Conservation (phyloP, 2,888 invertebrate species). For the Sepiola atlantica region DNA sequence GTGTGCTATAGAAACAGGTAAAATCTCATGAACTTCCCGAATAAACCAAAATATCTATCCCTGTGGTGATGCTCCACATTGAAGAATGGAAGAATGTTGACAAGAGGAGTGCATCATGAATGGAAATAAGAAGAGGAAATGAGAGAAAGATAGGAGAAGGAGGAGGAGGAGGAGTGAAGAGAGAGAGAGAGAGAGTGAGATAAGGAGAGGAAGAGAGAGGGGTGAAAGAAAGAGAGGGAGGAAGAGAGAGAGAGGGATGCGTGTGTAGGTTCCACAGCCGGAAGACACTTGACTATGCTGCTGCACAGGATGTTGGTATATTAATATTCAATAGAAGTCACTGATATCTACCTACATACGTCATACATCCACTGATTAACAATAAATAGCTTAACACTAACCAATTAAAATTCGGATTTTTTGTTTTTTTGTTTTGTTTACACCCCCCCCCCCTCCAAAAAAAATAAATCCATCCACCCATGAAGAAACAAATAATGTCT, state of each 20-base stretch:
- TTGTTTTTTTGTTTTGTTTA: background rate
- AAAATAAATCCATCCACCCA: background rate
- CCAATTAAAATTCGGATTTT: background rate
- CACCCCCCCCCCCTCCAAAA: background rate
- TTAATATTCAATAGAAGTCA: slow-evolving; percentile 32
- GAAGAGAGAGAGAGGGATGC: background rate
- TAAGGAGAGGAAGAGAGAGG: background rate
- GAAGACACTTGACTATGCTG: slow-evolving; percentile 32
- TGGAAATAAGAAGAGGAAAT: slow-evolving; percentile 18
- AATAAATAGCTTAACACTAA: background rate
- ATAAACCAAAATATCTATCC: slow-evolving; percentile 11
- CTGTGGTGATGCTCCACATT: slow-evolving; percentile 32
- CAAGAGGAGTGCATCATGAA: slow-evolving; percentile 18
- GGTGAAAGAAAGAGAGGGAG: background rate
- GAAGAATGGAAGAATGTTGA: slow-evolving; percentile 19
- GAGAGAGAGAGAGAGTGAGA: background rate
- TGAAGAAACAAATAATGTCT: background rate
- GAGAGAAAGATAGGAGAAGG: background rate
- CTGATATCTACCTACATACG: background rate
- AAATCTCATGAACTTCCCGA: background rate
- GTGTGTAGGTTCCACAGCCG: slow-evolving; percentile 22
- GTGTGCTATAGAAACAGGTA: slow-evolving; percentile 6
- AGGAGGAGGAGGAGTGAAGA: background rate
- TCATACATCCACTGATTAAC: slow-evolving; percentile 32
- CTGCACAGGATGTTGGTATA: slow-evolving; percentile 22